Conservation (phyloP, 2,888 invertebrate species). For the Diadegma fenestrale region DNA sequence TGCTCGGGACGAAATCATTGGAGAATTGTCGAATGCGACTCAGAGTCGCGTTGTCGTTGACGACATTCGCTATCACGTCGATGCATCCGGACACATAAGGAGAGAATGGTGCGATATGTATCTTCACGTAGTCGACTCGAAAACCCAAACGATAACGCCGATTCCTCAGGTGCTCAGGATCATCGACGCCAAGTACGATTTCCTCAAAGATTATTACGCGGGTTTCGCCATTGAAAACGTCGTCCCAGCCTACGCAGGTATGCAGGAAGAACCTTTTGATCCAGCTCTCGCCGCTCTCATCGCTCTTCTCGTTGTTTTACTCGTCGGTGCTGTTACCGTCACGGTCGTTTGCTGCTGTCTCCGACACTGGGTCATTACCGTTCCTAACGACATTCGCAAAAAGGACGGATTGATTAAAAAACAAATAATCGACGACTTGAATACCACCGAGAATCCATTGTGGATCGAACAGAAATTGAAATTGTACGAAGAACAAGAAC, state of each 20-base stretch:
- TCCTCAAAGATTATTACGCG: constrained; percentile 91
- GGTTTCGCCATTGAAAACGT: constrained; percentile 92
- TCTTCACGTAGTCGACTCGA: constrained; percentile 92
- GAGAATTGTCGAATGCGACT: constrained; percentile 91
- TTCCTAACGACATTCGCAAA: constrained; percentile 92
- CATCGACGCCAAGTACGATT: constrained; percentile 94
- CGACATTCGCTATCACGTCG: constrained; percentile 91
- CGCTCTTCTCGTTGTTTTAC: constrained; percentile 93
- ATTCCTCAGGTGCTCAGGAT: constrained; percentile 92
- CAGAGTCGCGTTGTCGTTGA: constrained; percentile 92
- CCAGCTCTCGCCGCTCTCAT: constrained; percentile 94
- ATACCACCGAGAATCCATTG: constrained; percentile 96
- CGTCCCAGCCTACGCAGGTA: constrained; percentile 89
- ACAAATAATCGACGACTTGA: constrained; percentile 93
- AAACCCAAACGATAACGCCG: constrained; percentile 90
- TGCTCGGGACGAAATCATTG: constrained; percentile 90
- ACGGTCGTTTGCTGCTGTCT: constrained; percentile 95
- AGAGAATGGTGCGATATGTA: constrained; percentile 94
- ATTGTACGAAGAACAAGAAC: constrained; percentile 95
- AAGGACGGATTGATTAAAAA: constrained; percentile 94
- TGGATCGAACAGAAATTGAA: constrained; percentile 97
- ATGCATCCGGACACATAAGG: constrained; percentile 87
- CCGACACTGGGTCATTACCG: constrained; percentile 93
- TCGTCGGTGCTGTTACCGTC: constrained; percentile 94
- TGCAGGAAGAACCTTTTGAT: constrained; percentile 92